phyloP scores from a whole-genome alignment of 2,888 invertebrate species.

The Conchocele bisecta region DNA sequence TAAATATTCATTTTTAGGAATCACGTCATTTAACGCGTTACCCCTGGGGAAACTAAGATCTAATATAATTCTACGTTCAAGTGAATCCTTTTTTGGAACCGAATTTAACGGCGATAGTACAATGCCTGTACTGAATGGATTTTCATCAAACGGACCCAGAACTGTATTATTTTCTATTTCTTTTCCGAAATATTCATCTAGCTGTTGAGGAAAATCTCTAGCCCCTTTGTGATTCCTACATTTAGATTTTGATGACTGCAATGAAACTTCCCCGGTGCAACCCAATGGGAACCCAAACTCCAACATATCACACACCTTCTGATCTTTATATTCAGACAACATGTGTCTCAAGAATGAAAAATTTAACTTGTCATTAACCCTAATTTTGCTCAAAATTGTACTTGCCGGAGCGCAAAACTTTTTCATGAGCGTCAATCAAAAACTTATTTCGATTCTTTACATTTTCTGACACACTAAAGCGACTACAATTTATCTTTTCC shows the following conservation, averaged over 20 bases:
- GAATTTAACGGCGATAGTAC: no score
- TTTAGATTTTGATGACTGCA: not conserved
- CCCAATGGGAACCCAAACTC: slow-evolving; percentile 10
- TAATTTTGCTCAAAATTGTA: not conserved
- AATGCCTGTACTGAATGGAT: no score
- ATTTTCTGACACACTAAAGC: no score
- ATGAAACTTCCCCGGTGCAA: not conserved
- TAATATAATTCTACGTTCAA: not conserved
- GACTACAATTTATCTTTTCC: no score
- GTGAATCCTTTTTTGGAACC: not conserved
- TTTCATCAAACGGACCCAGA: no score
- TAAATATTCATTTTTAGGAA: not conserved
- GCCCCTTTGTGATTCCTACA: not conserved
- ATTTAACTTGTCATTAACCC: not conserved
- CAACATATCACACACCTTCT: not conserved
- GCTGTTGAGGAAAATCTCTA: not conserved
- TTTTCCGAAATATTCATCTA: slow-evolving; percentile 2
- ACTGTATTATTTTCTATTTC: not conserved
- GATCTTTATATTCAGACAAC: not conserved
- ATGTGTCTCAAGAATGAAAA: not conserved
- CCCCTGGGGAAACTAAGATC: slow-evolving; percentile 2
- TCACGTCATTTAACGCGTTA: not conserved
- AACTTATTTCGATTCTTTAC: no score
- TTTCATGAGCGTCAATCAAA: not conserved
- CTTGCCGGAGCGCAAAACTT: not conserved